A percentile compares a stretch with the other conserved stretches of the same genome.
Evolutionary conservation across 2,113 vertebrate genomes (phyloP).

Genomic region (Scophthalmus maximus): DNA sequence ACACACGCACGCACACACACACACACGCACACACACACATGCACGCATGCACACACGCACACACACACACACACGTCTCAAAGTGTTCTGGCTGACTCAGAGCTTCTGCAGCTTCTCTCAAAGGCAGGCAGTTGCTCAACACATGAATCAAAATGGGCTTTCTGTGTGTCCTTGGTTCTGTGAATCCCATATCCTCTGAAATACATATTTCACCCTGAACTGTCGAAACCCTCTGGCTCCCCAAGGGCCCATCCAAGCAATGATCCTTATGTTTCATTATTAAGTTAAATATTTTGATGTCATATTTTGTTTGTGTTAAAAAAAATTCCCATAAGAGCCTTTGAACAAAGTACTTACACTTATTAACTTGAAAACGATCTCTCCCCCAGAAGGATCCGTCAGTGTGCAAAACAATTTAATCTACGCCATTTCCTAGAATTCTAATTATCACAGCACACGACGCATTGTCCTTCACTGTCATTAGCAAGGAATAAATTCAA

Average conservation of each 20-base stretch:
- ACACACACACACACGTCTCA: slow-evolving; percentile 23
- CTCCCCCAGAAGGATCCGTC: slow-evolving; percentile 25
- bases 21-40: no score
- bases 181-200: slow-evolving; percentile 1
- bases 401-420: slow-evolving; percentile 42
- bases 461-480: slow-evolving; percentile 58
- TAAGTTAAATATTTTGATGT: neutral
- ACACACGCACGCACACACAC: neutral
- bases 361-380: slow-evolving; percentile 54
- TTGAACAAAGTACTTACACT: slow-evolving; percentile 54
- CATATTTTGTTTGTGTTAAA: slow-evolving; percentile 26
- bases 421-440: slow-evolving; percentile 42
- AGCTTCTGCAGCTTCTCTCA: slow-evolving; percentile 19
- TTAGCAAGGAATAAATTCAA: slow-evolving; percentile 56
- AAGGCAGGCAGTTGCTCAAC: slow-evolving; percentile 24
- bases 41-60: slow-evolving; percentile 4
- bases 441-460: slow-evolving; percentile 66
- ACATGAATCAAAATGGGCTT: slow-evolving; percentile 14
- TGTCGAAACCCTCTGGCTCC: neutral
- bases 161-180: slow-evolving; percentile 12
- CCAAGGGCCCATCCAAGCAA: slow-evolving; percentile 15
- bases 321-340: slow-evolving; percentile 31
- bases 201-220: slow-evolving; percentile 3
- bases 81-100: slow-evolving; percentile 17
- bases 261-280: slow-evolving; percentile 6